Evolutionary conservation across 2,888 invertebrate genomes (phyloP), one percentile per base, ranked within the genome.

Genomic region (Adineta ricciae): DNA sequence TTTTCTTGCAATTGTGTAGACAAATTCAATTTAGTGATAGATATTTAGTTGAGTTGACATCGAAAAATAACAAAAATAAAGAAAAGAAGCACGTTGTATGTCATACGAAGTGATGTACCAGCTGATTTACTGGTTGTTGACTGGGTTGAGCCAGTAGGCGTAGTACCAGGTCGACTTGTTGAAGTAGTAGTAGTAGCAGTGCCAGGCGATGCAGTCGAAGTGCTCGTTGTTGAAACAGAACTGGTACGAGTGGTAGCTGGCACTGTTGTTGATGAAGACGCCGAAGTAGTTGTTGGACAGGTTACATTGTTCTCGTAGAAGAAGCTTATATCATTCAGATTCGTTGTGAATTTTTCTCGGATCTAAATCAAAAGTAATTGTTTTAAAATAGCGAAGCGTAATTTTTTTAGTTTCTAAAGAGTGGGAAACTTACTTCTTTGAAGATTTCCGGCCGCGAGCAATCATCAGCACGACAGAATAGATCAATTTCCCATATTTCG

Each of bases 381-480:
- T 64, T 32, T 2, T 3, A 19, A 32, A 36, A 64, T 19, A 27
- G 1, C 8, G 7, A 32, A 27, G 5, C 24, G n/a, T n/a, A n/a
- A n/a, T n/a, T n/a, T n/a, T n/a, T n/a, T n/a, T n/a, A n/a, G n/a
- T n/a, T n/a, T n/a, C n/a, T n/a, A n/a, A n/a, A n/a, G 5, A 32
- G 16, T 27, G 0, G 32, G 8, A 36, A 1, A 64, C 24, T 38
- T 21, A 78, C 41, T 41, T 78, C 78, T 11, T 41, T 5, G 16
- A 78, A 78, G 8, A 78, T 5, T 38, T 41, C 41, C 14, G 41
- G 38, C 11, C 78, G 78, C 24, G 41, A 41, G 41, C 78, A 78
- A 78, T 78, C 78, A 78, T 78, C 41, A 41, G 41, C 78, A 38
- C 41, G 78, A 16, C 78, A 78, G 36, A 78, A 78, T 9, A 78